Evolutionary conservation across 2,888 invertebrate species (phyloP), one percentile per base, ranked within the genome.

Genomic region (Hyposoter didymator): DNA sequence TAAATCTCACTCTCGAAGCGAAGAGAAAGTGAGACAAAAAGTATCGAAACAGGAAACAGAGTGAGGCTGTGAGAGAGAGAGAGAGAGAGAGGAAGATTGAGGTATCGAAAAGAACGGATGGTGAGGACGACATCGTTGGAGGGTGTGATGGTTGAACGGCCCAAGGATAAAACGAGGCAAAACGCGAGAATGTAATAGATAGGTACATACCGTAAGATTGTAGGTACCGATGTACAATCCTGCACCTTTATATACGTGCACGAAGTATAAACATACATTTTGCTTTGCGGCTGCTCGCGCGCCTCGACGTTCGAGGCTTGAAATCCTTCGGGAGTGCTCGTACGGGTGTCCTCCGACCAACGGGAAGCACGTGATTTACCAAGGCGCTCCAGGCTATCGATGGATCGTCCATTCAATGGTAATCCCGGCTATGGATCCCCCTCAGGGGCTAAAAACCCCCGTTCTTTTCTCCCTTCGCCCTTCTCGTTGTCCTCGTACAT

Each of bases 361-460:
- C 75, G 80, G 76, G 80, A 80, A 84, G 64, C 84, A 82, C 87
- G 88, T 90, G 89, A 91, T 91, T 91, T 89, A 91, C 88, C 81
- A 87, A 90, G 86, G 89, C 85, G 83, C 87, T 82, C 84, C 70
- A 73, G 89, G 84, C 84, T 87, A 80, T 80, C 89, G 90, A 89
- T 90, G 90, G 90, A 91, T 91, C 89, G 89, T 90, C 90, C 88
- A 91, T 91, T 91, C 89, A 91, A 91, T 91, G 90, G 89, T 91
- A 91, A 91, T 91, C 88, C 88, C 75, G 80, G 70, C 79, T 70
- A 75, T 75, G 75, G 28, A 67, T 64, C 47, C 74, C 66, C 86
- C 84, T 84, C 80, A 82, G 81, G 89, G 80, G 75, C 81, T 73
- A 84, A 83, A 32, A 76, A 75, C 84, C 73, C 85, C 78, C 74